Base-by-base conservation (phyloP, 92 coral and sea anemone genomes). In the Palythoa grandis region DNA sequence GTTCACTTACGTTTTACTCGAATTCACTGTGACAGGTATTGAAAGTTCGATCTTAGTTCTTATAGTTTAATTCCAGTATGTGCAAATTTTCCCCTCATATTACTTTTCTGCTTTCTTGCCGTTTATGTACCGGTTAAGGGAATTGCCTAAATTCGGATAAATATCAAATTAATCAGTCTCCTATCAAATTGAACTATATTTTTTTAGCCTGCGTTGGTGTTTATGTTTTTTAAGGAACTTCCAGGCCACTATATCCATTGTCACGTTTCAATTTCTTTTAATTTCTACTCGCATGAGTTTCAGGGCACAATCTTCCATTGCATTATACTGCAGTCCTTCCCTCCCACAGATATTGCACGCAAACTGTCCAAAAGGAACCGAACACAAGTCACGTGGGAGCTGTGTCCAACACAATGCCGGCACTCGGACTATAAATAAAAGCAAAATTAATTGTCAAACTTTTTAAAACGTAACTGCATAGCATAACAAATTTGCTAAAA, bases 321-420 rank as follows among this genome's bases (percentile, higher is more conserved):
- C 93, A 88, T 85, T 15, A 91, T 85, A 52, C 93, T 91, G 23
- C 91, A 88, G 73, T 91, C 93, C 74, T 88, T 88, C 10, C 91
- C 93, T 39, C 93, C 91, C 16, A 88, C 87, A n/a, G 91, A 88
- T 6, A 91, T 74, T 58, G 89, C 93, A 48, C 93, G 65, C 52
- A 83, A 76, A 54, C 85, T 88, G 60, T 88, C 93, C 52, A 82
- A 82, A 52, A 83, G 83, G 56, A 88, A 91, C 65, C 91, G 91
- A 43, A 91, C 93, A 61, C 93, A 90, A 20, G 93, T 90, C 76
- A 90, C 93, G 76, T 90, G 93, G 14, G 90, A 90, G 48, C 93
- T 90, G 76, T 90, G 93, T 14, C 93, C 93, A 47, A 76, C 70
- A 63, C 90, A 90, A 76, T 90, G 88, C 12, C 82, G 90, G 74